Evolutionary conservation across 1,140 invertebrate genomes (phyloP).

Genomic region (Heliconius hermathena): DNA sequence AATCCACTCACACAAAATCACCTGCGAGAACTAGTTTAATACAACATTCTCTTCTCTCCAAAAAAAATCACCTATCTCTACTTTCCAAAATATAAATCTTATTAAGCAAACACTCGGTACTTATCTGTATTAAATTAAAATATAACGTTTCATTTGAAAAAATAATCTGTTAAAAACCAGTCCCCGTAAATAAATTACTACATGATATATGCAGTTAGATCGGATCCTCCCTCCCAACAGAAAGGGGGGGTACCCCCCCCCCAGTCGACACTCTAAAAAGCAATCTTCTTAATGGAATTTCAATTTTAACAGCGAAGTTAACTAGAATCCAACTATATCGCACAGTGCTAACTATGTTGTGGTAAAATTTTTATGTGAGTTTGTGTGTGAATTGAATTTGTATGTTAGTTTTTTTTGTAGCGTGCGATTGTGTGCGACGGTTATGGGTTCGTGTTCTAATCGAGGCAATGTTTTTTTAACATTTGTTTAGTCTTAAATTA

Average conservation of each 20-base stretch:
- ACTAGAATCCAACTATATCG: conserved; percentile 66
- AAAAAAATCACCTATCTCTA: no score
- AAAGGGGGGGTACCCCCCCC: background rate
- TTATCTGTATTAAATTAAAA: background rate
- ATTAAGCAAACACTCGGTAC: no score
- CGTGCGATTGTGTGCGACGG: background rate
- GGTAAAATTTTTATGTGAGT: background rate
- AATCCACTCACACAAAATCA: no score
- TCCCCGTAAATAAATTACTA: conserved; percentile 23
- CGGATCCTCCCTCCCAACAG: conserved; percentile 8
- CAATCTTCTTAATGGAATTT: conserved; percentile 77
- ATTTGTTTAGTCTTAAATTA: no score
- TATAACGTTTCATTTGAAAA: conserved; percentile 11
- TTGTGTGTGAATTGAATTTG: background rate
- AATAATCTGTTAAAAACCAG: background rate
- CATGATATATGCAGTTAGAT: conserved; percentile 29
- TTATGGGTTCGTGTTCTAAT: no score
- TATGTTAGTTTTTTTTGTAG: background rate
- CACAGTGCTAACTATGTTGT: conserved; percentile 19
- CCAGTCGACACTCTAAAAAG: conserved; percentile 64
- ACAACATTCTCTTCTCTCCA: no score
- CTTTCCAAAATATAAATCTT: no score
- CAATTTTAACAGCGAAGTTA: conserved; percentile 71
- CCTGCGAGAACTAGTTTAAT: no score
- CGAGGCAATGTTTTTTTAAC: no score